Conservation (phyloP, 2,113 vertebrate genomes). For the Paraplagusia blochii region DNA sequence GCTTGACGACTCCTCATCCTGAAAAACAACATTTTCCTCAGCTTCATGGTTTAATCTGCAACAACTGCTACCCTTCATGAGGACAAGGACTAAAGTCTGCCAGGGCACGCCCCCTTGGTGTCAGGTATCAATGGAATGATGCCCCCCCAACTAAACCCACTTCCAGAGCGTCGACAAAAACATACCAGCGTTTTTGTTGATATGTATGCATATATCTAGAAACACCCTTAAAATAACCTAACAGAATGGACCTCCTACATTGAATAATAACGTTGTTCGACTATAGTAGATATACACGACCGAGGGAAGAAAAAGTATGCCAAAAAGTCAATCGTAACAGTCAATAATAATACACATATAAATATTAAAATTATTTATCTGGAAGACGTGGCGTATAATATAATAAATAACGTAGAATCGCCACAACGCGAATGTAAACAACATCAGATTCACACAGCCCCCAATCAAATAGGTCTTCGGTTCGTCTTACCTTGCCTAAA, state of each 20-base stretch:
- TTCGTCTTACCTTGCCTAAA: slow-evolving; percentile 35
- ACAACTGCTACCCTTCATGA: not conserved
- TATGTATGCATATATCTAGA: not conserved
- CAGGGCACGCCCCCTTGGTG: slow-evolving; percentile 42
- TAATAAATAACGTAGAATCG: too few species aligned
- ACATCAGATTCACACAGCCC: not conserved
- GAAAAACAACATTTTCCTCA: slow-evolving; percentile 28
- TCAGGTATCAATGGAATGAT: slow-evolving; percentile 21
- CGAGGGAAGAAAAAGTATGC: slow-evolving; percentile 23
- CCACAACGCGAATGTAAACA: not conserved
- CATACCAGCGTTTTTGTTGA: not conserved
- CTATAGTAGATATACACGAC: too few species aligned
- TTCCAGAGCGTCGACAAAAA: not conserved
- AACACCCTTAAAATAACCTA: too few species aligned
- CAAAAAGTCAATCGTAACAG: not conserved
- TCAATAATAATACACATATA: not conserved
- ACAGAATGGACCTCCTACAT: too few species aligned
- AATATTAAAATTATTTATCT: not conserved
- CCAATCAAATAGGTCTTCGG: too few species aligned
- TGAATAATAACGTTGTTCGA: too few species aligned
- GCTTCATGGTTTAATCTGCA: not conserved
- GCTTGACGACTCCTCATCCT: slow-evolving; percentile 64
- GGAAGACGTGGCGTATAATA: too few species aligned
- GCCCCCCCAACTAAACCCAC: not conserved
- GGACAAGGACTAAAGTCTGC: not conserved